These are phyloP conservation scores for Steinernema carpocapsae DNA, from an alignment of 2,888 invertebrate genomes.

Conservation along the genomic window DNA sequence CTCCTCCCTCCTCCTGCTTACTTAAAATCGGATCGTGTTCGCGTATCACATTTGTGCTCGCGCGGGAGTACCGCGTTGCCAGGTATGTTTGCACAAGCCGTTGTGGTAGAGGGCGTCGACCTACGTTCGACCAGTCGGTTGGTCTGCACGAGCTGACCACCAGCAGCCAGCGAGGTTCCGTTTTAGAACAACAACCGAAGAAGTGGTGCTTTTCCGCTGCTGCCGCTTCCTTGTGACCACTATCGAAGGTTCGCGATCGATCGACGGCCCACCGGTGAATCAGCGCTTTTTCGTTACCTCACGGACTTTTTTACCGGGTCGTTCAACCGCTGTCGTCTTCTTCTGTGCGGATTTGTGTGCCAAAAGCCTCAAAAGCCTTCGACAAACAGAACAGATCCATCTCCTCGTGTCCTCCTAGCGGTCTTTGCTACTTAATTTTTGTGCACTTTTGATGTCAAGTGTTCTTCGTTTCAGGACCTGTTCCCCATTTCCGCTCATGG, in stretches of 20 bases:
- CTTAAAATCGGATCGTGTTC: conserved; percentile 15
- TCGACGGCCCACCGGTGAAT: neutral
- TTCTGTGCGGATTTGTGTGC: neutral
- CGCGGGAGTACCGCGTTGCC: neutral
- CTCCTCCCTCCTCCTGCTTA: no score
- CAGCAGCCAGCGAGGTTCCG: no score
- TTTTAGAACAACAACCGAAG: no score
- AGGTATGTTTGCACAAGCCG: conserved; percentile 4
- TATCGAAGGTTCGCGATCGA: neutral
- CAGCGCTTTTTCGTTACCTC: no score
- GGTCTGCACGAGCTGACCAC: neutral
- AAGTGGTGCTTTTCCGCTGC: no score
- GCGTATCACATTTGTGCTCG: neutral
- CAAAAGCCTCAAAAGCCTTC: neutral
- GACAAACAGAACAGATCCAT: conserved; percentile 15
- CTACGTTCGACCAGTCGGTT: conserved; percentile 7
- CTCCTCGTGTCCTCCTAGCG: neutral
- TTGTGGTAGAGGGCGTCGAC: neutral
- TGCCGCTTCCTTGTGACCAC: no score
- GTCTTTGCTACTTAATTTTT: conserved; percentile 15
- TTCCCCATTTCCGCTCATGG: neutral
- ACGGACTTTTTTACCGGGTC: neutral
- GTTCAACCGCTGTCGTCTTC: neutral
- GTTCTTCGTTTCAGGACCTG: neutral
- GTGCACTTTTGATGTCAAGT: conserved; percentile 4